phyloP scores from a whole-genome alignment of 2,113 vertebrate species.

The Salvator merianae region DNA sequence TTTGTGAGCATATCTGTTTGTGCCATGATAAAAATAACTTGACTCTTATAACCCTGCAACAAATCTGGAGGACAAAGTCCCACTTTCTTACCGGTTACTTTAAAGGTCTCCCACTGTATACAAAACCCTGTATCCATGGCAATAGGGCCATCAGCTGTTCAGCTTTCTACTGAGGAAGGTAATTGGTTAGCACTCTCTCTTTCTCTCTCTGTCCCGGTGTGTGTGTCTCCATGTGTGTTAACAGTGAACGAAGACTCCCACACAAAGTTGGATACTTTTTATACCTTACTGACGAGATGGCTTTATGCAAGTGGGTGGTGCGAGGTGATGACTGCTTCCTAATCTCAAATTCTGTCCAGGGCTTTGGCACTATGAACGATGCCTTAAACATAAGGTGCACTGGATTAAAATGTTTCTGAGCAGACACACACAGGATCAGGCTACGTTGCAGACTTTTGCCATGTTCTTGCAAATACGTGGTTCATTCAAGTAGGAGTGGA shows the following conservation, averaged over 20 bases:
- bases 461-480: too few species aligned
- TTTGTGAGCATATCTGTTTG: conserved; percentile 15
- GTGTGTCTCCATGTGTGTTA: neutral
- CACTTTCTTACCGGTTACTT: conserved; percentile 59
- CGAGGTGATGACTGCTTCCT: neutral
- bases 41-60: conserved; percentile 51
- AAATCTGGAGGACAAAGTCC: conserved; percentile 52
- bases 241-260: neutral
- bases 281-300: neutral
- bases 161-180: neutral
- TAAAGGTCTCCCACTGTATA: conserved; percentile 23
- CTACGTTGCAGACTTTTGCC: neutral
- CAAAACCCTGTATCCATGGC: conserved; percentile 55
- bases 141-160: conserved; percentile 44
- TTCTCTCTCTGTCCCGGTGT: neutral
- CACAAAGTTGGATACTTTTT: neutral
- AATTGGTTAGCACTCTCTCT: conserved; percentile 11
- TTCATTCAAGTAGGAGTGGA: too few species aligned
- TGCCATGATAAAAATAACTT: conserved; percentile 65
- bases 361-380: neutral
- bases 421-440: neutral
- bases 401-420: neutral
- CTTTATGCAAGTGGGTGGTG: neutral
- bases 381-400: neutral
- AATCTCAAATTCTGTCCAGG: neutral